A percentile compares a stretch with the other conserved stretches of the same genome.
Conservation (phyloP, 30 jellyfish, hydroid and myxozoan species). For the Aurelia aurita complex sp. Pacific region DNA sequence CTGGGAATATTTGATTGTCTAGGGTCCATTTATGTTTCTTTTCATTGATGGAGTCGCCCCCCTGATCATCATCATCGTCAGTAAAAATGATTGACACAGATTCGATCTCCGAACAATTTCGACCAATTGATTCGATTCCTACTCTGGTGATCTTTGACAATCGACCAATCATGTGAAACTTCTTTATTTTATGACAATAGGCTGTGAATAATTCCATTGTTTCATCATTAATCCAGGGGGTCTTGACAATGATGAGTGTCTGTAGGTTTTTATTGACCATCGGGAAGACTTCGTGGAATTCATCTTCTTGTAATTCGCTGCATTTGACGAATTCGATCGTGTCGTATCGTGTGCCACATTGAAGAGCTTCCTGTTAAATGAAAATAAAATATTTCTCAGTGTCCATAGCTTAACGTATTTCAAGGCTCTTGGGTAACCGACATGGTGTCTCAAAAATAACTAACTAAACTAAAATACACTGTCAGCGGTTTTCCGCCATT, state of each 20-base stretch:
- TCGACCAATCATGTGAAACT: constrained; percentile 84
- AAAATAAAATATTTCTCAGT: neutral
- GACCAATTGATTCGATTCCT: constrained; percentile 97
- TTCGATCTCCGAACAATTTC: constrained; percentile 85
- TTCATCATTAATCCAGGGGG: constrained; percentile 95
- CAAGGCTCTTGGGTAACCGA: too few relatives aligned
- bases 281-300: constrained; percentile 84
- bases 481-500: too few relatives aligned
- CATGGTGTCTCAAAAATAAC: too few relatives aligned
- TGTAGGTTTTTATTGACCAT: constrained; percentile 76
- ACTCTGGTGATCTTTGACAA: constrained; percentile 86
- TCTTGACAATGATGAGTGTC: constrained; percentile 75
- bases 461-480: too few relatives aligned
- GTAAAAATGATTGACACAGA: constrained; percentile 88
- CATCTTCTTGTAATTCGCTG: constrained; percentile 80
- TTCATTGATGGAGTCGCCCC: constrained; percentile 45
- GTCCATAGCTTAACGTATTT: too few relatives aligned
- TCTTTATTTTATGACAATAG: constrained; percentile 82
- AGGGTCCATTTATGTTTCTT: constrained; percentile 83
- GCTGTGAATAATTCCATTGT: constrained; percentile 93
- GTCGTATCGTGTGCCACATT: constrained; percentile 57
- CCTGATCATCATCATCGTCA: constrained; percentile 62
- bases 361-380: constrained; percentile 60
- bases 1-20: constrained; percentile 89
- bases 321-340: constrained; percentile 73